Conservation (phyloP, 2,797 vertebrate genomes). For the Pipistrellus pipistrellus region DNA sequence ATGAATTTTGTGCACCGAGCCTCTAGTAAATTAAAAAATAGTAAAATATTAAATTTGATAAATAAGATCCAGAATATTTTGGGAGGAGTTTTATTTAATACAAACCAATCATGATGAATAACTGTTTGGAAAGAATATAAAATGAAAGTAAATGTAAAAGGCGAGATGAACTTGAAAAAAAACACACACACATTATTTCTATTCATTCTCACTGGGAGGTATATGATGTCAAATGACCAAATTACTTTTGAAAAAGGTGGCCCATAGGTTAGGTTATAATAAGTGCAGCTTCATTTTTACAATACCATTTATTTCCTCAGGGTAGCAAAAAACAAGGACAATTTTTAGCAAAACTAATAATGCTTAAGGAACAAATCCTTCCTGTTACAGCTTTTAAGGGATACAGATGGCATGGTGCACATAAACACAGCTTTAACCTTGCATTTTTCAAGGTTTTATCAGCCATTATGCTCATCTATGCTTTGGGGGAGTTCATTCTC, state of each 20-base stretch:
- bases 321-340: slow-evolving; percentile 47
- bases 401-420: slow-evolving; percentile 61
- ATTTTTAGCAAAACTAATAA: slow-evolving; percentile 77
- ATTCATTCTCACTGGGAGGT: slow-evolving; percentile 70
- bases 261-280: slow-evolving; percentile 71
- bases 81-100: not conserved
- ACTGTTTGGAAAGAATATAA: slow-evolving; percentile 26
- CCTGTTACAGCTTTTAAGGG: slow-evolving; percentile 69
- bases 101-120: slow-evolving; percentile 35
- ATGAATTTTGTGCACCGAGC: no score
- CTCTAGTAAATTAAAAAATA: not conserved
- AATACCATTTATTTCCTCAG: slow-evolving; percentile 72
- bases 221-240: slow-evolving; percentile 77
- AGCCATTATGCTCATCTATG: slow-evolving; percentile 59
- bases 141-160: slow-evolving; percentile 63
- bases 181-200: slow-evolving; percentile 30
- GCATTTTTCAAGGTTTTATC: slow-evolving; percentile 73
- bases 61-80: not conserved
- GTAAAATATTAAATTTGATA: slow-evolving; percentile 40
- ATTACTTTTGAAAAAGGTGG: slow-evolving; percentile 77
- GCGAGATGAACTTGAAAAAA: slow-evolving; percentile 71
- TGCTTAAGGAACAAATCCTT: slow-evolving; percentile 71
- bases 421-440: slow-evolving; percentile 80
- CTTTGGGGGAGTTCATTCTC: slow-evolving; percentile 70
- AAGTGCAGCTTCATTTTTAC: slow-evolving; percentile 70